Evolutionary conservation across 2,113 vertebrate genomes (phyloP), one percentile per base, ranked within the genome.

Genomic region (Aspidoscelis tigris): DNA sequence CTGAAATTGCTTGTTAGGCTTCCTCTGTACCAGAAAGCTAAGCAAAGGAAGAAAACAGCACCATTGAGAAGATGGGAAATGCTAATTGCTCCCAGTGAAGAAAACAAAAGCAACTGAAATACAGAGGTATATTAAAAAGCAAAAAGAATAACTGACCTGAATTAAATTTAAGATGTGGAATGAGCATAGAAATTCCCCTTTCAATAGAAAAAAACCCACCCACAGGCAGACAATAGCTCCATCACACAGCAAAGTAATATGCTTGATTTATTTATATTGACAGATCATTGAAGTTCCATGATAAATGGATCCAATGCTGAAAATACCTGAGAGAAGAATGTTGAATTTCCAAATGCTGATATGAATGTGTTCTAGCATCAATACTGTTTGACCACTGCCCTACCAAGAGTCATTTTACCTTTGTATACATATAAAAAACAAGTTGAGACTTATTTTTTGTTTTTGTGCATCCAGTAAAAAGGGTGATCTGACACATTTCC

Each of bases 71-170:
- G 76, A 80, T 76, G 66, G 81, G 75, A 85, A 84, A 84, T 76
- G 87, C 43, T 85, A 76, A 88, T 88, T 85, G 84, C 44, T 88
- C 81, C 72, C 50, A 55, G 69, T 50, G 73, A 90, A 87, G 77
- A 87, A 4, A n/a, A 69, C 24, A 43, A 86, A 58, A n/a, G 79
- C 76, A 84, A 41, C 16, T 22, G 10, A 78, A 89, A 85, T 4
- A 2, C 24, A n/a, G 20, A 77, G 50, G 26, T 83, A 43, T 44
- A 44, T 83, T 86, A 7, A 26, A 61, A 81, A 86, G n/a, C 3
- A 47, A 71, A 76, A 76, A 78, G 12, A 43, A 66, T 26, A 11
- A 64, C 14, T 39, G 50, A 2, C 65, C 21, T 65, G 53, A 77
- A 58, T 50, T 22, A 11, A 53, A n/a, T 66, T 76, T 72, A 78